Evolutionary conservation across 2,888 invertebrate genomes (phyloP).

Genomic region (Thysanoteuthis rhombus): DNA sequence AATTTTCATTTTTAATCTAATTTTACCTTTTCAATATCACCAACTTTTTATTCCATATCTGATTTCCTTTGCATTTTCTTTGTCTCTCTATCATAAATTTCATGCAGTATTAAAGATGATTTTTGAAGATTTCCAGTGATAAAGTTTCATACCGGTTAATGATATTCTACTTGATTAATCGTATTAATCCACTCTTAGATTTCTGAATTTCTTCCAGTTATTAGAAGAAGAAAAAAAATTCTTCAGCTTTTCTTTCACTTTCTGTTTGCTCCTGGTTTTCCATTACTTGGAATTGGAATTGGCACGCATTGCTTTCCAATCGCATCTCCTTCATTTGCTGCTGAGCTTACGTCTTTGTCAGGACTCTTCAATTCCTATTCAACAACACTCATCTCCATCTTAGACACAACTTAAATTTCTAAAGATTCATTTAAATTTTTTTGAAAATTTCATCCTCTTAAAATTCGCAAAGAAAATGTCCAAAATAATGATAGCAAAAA

Average conservation of each 20-base stretch:
- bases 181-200: neutral
- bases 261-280: neutral
- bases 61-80: neutral
- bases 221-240: neutral
- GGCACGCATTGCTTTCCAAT: neutral
- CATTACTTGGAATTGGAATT: neutral
- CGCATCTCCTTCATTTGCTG: neutral
- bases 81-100: neutral
- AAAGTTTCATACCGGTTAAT: neutral
- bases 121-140: neutral
- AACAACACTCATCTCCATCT: neutral
- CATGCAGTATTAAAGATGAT: neutral
- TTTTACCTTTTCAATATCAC: neutral
- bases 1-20: neutral
- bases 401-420: neutral
- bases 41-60: neutral
- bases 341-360: neutral
- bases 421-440: neutral
- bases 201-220: neutral
- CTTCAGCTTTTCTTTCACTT: neutral
- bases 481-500: neutral
- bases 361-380: neutral
- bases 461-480: neutral
- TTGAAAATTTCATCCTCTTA: neutral
- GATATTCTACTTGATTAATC: conserved; percentile 12